Percentiles rank a stretch among this genome's conserved stretches.
phyloP scores from a whole-genome alignment of 2,888 invertebrate genomes.

The Marronus borbonicus region DNA sequence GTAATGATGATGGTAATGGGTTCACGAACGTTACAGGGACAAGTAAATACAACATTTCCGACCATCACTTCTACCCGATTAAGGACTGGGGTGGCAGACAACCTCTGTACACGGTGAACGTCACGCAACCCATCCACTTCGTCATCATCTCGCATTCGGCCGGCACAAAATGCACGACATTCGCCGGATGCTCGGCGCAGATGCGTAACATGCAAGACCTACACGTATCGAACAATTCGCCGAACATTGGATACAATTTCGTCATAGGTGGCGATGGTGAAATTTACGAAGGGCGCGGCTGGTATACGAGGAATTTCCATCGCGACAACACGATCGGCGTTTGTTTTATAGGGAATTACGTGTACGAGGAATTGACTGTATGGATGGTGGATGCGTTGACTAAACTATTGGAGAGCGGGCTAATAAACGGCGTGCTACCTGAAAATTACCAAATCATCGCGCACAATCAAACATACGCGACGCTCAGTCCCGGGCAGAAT shows the following conservation, averaged over 20 bases:
- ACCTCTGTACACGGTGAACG: constrained; percentile 69
- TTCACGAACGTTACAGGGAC: background rate
- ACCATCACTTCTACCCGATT: constrained; percentile 37
- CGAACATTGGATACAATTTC: constrained; percentile 72
- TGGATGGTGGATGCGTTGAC: constrained; percentile 70
- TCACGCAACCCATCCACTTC: constrained; percentile 69
- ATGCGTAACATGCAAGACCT: constrained; percentile 71
- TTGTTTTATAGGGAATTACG: constrained; percentile 72
- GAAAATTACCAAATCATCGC: constrained; percentile 71
- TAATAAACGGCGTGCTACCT: constrained; percentile 68
- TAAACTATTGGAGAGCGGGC: constrained; percentile 69
- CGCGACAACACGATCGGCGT: constrained; percentile 70
- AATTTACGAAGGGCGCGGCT: constrained; percentile 73
- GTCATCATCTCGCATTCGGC: constrained; percentile 73
- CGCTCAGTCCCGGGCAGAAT: constrained; percentile 72
- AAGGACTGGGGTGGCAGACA: constrained; percentile 71
- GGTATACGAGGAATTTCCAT: constrained; percentile 73
- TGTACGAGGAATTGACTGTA: constrained; percentile 67
- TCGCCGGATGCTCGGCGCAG: constrained; percentile 69
- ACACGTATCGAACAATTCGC: constrained; percentile 68
- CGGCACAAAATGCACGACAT: constrained; percentile 68
- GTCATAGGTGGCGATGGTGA: constrained; percentile 74
- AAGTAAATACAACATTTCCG: constrained; percentile 20
- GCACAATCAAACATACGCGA: constrained; percentile 72
- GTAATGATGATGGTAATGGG: background rate